These are phyloP conservation scores for Neocloeon triangulifer DNA, from an alignment of 1,140 invertebrate species.

Conservation along the genomic window DNA sequence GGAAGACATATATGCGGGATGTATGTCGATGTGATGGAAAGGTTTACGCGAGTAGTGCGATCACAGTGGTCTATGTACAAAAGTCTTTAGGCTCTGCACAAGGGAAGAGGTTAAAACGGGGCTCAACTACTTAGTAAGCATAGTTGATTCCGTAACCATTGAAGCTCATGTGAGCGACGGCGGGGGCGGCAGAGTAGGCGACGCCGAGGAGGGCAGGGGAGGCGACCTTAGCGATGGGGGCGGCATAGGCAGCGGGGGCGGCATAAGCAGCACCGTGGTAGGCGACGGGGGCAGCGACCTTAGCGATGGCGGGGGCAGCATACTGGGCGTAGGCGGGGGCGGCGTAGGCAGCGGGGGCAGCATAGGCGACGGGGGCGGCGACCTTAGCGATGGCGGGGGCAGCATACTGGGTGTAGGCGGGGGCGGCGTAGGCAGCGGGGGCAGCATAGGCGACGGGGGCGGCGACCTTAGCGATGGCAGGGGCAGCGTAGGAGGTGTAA, in stretches of 20 bases:
- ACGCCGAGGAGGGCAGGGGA: constrained; percentile 7
- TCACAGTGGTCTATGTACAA: no score
- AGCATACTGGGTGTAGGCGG: constrained; percentile 6
- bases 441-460: constrained; percentile 3
- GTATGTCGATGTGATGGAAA: no score
- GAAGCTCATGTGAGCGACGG: constrained; percentile 40
- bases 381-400: constrained; percentile 7
- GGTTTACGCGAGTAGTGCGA: no score
- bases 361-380: constrained; percentile 1
- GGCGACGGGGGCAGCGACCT: constrained; percentile 9
- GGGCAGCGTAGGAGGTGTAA: constrained; percentile 8
- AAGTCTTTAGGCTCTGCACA: no score
- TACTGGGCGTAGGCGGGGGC: constrained; percentile 1
- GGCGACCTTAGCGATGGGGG: constrained; percentile 8
- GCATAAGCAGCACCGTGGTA: constrained; percentile 8
- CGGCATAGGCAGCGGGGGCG: constrained; percentile 8
- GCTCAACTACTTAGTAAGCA: constrained; percentile 4
- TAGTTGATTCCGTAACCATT: constrained; percentile 30
- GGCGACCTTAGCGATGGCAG: constrained; percentile 5
- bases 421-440: constrained; percentile 2
- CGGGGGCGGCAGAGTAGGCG: constrained; percentile 34
- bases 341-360: constrained; percentile 1
- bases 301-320: constrained; percentile 10
- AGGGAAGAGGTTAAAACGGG: no score
- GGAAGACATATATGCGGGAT: no score